These are phyloP conservation scores for Coenonympha glycerion DNA, from an alignment of 2,888 invertebrate genomes.

Conservation along the genomic window DNA sequence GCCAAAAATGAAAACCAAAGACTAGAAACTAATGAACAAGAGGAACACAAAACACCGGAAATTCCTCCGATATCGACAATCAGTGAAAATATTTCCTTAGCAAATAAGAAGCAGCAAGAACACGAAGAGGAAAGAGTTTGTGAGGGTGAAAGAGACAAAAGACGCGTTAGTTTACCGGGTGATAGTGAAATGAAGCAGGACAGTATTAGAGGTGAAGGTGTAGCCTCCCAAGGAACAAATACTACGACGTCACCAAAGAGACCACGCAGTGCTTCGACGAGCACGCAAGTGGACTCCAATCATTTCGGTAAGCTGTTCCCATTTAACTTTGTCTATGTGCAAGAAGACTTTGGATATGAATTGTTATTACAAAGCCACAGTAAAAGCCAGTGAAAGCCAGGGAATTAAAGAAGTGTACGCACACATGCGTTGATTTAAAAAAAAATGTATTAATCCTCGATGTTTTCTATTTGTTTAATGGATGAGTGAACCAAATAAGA, in stretches of 20 bases:
- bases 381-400: no score
- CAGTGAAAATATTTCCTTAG: constrained; percentile 80
- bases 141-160: constrained; percentile 67
- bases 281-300: constrained; percentile 89
- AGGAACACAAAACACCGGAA: constrained; percentile 67
- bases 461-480: no score
- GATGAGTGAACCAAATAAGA: no score
- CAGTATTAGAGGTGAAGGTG: constrained; percentile 51
- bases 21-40: constrained; percentile 42
- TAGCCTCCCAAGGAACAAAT: constrained; percentile 58
- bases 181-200: constrained; percentile 69
- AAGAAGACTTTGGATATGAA: no score
- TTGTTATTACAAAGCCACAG: no score
- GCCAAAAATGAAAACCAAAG: constrained; percentile 57
- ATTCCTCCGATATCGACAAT: constrained; percentile 84
- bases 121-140: constrained; percentile 50
- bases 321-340: no score
- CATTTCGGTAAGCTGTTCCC: constrained; percentile 82
- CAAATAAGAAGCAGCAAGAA: constrained; percentile 58
- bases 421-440: no score
- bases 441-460: no score
- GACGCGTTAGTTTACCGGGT: constrained; percentile 79
- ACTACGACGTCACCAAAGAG: constrained; percentile 79
- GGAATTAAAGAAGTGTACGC: no score
- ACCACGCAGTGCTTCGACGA: constrained; percentile 86